Evolutionary conservation across 2,888 invertebrate species (phyloP), one percentile per base, ranked within the genome.

Genomic region (Yponomeuta evonymella): DNA sequence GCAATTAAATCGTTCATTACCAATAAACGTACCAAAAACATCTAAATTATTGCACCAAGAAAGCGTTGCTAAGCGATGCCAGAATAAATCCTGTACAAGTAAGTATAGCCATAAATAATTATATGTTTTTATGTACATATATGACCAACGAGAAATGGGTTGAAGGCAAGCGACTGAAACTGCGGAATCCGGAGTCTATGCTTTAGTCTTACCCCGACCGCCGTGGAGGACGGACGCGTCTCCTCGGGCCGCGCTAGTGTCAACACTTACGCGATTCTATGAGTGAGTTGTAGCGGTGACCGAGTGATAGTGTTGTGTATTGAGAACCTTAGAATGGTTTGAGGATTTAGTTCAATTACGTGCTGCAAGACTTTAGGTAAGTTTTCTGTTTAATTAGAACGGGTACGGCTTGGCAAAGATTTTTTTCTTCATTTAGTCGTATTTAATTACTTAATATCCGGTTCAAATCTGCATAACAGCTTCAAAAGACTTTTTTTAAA

Each of bases 181-280:
- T 58, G 12, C 51, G 15, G 51, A 10, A 51, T 10, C 10, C 11
- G 2, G 15, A 58, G 4, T 58, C 15, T 58, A 36, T 48, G 70
- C 71, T 72, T 73, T 81, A 87, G 87, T 87, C 82, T 80, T 73
- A 79, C 78, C 79, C 80, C 78, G 79, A 76, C 78, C 75, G 74
- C 74, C 72, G 77, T 71, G 67, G 74, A 67, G 80, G 69, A 73
- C 72, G 78, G 80, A 78, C 81, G 83, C 70, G 12, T 66, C 10
- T 64, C 29, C n/a, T 23, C 29, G 23, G 43, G 1, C 15, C 51
- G 12, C 51, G 3, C 15, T 58, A 15, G 51, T 15, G 51, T 15
- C 15, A 58, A 12, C 51, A 58, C 51, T 58, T 58, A 58, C 51
- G 51, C 51, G 51, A 58, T 58, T 58, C 51, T 15, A 58, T 5